Evolutionary conservation across 2,888 invertebrate genomes (phyloP).

Genomic region (Rhopalosiphum nymphaeae): DNA sequence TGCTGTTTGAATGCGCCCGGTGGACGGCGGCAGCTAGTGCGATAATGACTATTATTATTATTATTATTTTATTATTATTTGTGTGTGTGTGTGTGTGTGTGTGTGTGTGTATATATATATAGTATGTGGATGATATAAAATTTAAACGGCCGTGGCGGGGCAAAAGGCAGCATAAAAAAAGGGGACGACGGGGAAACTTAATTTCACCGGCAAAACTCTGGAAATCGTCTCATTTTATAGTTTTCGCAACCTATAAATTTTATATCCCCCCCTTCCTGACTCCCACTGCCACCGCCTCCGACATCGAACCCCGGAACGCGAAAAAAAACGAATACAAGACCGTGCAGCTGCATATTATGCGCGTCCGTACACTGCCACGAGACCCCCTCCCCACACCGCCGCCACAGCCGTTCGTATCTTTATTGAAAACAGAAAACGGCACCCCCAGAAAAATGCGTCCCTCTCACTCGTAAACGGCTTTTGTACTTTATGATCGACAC

Average conservation of each 20-base stretch:
- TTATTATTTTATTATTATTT: constrained; percentile 11
- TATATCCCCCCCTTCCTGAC: constrained; percentile 41
- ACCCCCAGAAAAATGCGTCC: constrained; percentile 63
- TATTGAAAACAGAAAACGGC: constrained; percentile 65
- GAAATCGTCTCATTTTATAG: constrained; percentile 65
- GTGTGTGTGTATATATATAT: background rate
- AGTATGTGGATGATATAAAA: constrained; percentile 51
- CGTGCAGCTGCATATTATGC: constrained; percentile 65
- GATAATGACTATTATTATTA: constrained; percentile 54
- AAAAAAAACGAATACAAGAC: constrained; percentile 35
- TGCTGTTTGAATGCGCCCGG: constrained; percentile 6
- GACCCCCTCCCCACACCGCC: constrained; percentile 1
- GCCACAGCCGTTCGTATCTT: constrained; percentile 56
- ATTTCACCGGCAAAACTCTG: constrained; percentile 63
- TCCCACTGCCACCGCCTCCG: background rate
- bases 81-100: background rate
- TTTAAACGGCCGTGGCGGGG: constrained; percentile 45
- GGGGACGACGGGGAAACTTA: constrained; percentile 57
- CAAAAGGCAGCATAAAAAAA: background rate
- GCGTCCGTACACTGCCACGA: constrained; percentile 8
- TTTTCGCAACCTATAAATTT: constrained; percentile 65
- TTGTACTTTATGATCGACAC: constrained; percentile 65
- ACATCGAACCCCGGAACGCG: constrained; percentile 33
- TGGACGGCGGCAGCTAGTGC: background rate
- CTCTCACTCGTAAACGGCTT: constrained; percentile 64